These are phyloP conservation scores for Acanthis flammea DNA, from an alignment of 2,797 vertebrate species.

Conservation along the genomic window DNA sequence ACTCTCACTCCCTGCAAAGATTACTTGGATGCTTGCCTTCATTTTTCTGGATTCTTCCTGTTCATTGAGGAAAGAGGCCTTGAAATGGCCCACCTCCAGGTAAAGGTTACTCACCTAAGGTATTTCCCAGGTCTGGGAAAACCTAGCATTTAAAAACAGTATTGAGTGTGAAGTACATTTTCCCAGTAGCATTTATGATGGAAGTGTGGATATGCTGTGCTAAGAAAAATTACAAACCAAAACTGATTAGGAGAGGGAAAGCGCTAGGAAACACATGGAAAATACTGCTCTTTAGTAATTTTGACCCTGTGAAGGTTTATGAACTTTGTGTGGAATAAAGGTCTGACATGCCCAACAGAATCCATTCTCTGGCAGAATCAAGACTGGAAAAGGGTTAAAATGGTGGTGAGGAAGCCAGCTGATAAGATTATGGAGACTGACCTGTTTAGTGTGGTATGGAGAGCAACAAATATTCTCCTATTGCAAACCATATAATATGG, in stretches of 20 bases:
- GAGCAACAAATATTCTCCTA: background rate
- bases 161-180: background rate
- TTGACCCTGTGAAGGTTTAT: background rate
- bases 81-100: background rate
- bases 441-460: background rate
- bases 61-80: background rate
- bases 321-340: background rate
- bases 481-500: background rate
- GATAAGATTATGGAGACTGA: background rate
- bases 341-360: background rate
- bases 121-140: background rate
- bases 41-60: background rate
- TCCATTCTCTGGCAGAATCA: background rate
- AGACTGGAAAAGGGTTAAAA: background rate
- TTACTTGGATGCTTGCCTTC: background rate
- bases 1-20: background rate
- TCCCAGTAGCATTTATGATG: background rate
- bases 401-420: background rate
- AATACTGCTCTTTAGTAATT: background rate
- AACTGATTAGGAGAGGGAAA: background rate
- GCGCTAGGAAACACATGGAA: background rate
- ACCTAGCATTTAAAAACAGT: background rate
- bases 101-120: background rate
- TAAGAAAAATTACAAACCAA: background rate
- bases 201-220: rapidly evolving